Base-by-base conservation (phyloP, 2,797 vertebrate genomes). In the Phoeniculus purpureus region DNA sequence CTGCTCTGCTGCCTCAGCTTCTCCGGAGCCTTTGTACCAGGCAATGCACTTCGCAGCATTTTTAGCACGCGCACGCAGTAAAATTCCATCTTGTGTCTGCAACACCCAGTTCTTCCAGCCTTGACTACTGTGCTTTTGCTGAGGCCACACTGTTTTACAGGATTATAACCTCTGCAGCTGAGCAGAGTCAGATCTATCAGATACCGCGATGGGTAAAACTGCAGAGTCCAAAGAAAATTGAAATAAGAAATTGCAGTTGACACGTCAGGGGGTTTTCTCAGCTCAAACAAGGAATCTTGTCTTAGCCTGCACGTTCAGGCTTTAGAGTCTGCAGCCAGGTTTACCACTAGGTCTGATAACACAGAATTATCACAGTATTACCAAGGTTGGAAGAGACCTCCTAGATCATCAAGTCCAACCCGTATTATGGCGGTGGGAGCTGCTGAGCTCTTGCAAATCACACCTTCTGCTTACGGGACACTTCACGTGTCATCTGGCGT, bases 1-100 rank as follows among this genome's bases (percentile, higher is more conserved):
- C 80, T 91, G 71, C 82, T 89, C 86, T 95, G 91, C 92, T 94
- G 89, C 67, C 89, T 93, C 89, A 91, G 91, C 82, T 89, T 94
- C 73, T 91, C 78, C 16, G 15, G 72, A 94, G 61, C 67, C 84
- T 78, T 92, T 71, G 84, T 87, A 55, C 47, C 50, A 94, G 72
- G 47, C 93, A 96, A 86, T 25, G 88, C 78, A 80, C 60, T 94
- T 67, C 81, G 37, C 3, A 37, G 84, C 94, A 84, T 90, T 95
- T 94, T 94, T 94, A 94, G 88, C 60, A 81, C 58, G 37, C 37
- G 37, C 37, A 60, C 31, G 47, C 66, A 58, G 89, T 91, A 94
- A 91, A 92, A 94, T 94, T 95, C 80, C 85, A 58, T 87, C 92
- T 94, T 89, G 70, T 91, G 90, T 93, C 67, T 66, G 54, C 91